Conservation (phyloP, 2,797 vertebrate genomes). For the Aulostomus chinensis region DNA sequence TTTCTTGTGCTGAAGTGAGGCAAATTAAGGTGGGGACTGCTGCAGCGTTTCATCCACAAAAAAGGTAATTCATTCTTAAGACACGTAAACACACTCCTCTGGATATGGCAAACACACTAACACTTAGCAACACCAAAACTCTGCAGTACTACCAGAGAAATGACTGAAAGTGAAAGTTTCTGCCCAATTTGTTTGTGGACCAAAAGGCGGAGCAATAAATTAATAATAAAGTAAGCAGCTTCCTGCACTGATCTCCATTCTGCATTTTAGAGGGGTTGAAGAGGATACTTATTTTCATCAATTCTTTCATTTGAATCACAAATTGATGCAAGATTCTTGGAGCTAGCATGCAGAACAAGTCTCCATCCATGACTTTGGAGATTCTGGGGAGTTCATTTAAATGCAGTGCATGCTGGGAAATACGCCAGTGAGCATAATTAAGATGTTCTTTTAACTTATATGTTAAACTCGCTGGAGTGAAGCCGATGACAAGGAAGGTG, state of each 20-base stretch:
- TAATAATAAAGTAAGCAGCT: not conserved
- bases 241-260: not conserved
- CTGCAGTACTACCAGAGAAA: not conserved
- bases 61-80: slow-evolving; percentile 36
- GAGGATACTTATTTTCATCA: not conserved
- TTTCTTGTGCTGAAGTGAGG: slow-evolving; percentile 35
- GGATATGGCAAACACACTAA: slow-evolving; percentile 5
- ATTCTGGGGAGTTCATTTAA: slow-evolving; percentile 40
- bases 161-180: not conserved
- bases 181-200: not conserved
- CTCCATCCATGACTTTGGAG: slow-evolving; percentile 24
- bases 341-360: slow-evolving; percentile 15
- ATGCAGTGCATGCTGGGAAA: slow-evolving; percentile 49
- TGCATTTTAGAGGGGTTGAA: not conserved
- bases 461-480: slow-evolving; percentile 42
- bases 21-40: slow-evolving; percentile 31
- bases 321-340: slow-evolving; percentile 16
- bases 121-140: slow-evolving; percentile 20
- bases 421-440: slow-evolving; percentile 47
- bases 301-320: slow-evolving; percentile 3
- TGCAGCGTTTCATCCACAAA: slow-evolving; percentile 33
- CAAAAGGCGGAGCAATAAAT: not conserved
- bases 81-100: slow-evolving; percentile 15
- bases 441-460: slow-evolving; percentile 40
- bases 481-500: slow-evolving; percentile 41